phyloP scores from a whole-genome alignment of 2,888 invertebrate species.

The Busseola fusca region DNA sequence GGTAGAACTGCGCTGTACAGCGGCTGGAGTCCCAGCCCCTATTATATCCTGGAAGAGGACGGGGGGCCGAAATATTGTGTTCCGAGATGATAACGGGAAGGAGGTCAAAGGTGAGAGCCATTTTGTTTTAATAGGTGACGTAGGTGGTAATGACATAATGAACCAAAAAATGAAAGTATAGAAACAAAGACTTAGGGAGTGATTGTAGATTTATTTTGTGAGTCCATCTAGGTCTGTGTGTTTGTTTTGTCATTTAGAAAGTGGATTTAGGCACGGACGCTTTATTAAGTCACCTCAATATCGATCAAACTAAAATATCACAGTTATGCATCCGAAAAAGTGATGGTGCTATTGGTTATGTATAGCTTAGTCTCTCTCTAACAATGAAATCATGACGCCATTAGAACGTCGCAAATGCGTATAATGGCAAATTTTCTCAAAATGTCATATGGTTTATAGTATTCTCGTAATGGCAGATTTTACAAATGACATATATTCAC shows the following conservation, averaged over 20 bases:
- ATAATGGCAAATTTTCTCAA: background rate
- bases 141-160: background rate
- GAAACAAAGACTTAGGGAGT: background rate
- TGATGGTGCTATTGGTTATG: background rate
- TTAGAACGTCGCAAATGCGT: no score
- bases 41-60: conserved; percentile 94
- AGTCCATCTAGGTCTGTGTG: no score
- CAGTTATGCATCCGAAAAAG: background rate
- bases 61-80: conserved; percentile 92
- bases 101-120: conserved; percentile 90
- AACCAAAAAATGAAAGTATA: background rate
- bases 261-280: background rate
- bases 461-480: background rate
- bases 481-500: background rate
- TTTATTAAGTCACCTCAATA: background rate
- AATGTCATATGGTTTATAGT: background rate
- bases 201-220: background rate
- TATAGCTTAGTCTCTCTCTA: background rate
- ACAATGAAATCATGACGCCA: no score
- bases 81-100: conserved; percentile 91
- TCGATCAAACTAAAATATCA: background rate
- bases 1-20: conserved; percentile 93
- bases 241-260: background rate
- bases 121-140: background rate
- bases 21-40: conserved; percentile 94